phyloP scores from a whole-genome alignment of 2,797 vertebrate species.

The Myotis myotis region DNA sequence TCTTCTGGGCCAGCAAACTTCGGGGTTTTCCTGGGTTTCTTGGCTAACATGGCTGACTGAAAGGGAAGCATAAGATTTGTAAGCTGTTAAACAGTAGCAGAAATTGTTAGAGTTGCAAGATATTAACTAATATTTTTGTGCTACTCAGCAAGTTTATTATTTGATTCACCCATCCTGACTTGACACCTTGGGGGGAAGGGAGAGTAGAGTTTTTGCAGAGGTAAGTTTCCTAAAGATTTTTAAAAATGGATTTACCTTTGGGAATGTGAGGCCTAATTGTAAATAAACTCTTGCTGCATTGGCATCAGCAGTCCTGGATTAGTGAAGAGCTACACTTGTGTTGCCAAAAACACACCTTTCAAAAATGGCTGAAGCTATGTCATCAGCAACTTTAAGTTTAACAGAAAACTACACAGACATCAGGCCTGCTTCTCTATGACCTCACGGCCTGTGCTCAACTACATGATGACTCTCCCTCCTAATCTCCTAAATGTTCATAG shows the following conservation, averaged over 20 bases:
- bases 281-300: slow-evolving; percentile 41
- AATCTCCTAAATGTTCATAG: neutral
- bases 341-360: slow-evolving; percentile 54
- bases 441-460: neutral
- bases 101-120: neutral
- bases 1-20: neutral
- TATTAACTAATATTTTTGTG: slow-evolving; percentile 9
- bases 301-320: slow-evolving; percentile 50
- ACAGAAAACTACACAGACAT: slow-evolving; percentile 30
- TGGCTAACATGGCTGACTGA: neutral
- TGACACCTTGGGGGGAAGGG: neutral
- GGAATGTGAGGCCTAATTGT: slow-evolving; percentile 50
- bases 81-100: neutral
- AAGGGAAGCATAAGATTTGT: neutral
- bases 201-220: slow-evolving; percentile 49
- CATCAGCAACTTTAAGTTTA: slow-evolving; percentile 57
- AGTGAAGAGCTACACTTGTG: slow-evolving; percentile 44
- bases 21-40: neutral
- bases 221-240: slow-evolving; percentile 60
- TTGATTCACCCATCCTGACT: slow-evolving; percentile 49
- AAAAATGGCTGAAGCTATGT: slow-evolving; percentile 51
- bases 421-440: neutral
- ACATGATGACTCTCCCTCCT: neutral
- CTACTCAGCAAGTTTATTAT: slow-evolving; percentile 53
- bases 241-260: slow-evolving; percentile 61